A percentile compares a stretch with the other conserved stretches of the same genome.
These are phyloP conservation scores for Halocaridina rubra DNA, from an alignment of 2,888 invertebrate genomes.

Conservation along the genomic window DNA sequence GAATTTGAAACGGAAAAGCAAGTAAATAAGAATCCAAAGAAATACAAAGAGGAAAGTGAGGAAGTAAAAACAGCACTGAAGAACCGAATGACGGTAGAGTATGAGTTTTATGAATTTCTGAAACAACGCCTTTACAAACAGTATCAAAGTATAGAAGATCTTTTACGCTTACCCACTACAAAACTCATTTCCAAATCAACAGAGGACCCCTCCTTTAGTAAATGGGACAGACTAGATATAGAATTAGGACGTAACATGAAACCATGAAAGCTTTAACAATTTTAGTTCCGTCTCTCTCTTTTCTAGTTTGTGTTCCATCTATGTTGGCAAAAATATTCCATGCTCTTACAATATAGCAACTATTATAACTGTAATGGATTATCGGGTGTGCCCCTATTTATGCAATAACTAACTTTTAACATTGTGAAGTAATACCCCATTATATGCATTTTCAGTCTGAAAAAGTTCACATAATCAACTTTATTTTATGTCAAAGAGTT, in stretches of 20 bases:
- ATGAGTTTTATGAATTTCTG: conserved; percentile 92
- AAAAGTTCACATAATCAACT: too few relatives aligned
- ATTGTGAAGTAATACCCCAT: too few relatives aligned
- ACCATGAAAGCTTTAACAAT: too few relatives aligned
- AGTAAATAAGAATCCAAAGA: conserved; percentile 74
- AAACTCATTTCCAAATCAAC: background rate
- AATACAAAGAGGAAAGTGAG: conserved; percentile 87
- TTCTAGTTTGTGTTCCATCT: too few relatives aligned
- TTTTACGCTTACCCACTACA: conserved; percentile 7
- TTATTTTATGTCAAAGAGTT: too few relatives aligned
- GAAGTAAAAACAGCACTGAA: conserved; percentile 85
- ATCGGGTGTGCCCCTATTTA: too few relatives aligned
- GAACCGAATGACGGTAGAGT: conserved; percentile 86
- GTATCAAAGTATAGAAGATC: conserved; percentile 68
- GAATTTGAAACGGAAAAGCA: conserved; percentile 23
- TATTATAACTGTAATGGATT: too few relatives aligned
- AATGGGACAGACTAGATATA: conserved; percentile 43
- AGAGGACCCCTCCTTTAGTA: conserved; percentile 4
- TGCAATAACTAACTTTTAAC: too few relatives aligned
- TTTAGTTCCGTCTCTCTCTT: too few relatives aligned
- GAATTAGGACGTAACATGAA: background rate
- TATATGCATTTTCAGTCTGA: too few relatives aligned
- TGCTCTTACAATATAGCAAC: too few relatives aligned
- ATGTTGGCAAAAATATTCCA: too few relatives aligned
- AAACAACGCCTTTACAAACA: conserved; percentile 85